phyloP scores from a whole-genome alignment of 2,113 vertebrate genomes.

The Sinocyclocheilus grahami region DNA sequence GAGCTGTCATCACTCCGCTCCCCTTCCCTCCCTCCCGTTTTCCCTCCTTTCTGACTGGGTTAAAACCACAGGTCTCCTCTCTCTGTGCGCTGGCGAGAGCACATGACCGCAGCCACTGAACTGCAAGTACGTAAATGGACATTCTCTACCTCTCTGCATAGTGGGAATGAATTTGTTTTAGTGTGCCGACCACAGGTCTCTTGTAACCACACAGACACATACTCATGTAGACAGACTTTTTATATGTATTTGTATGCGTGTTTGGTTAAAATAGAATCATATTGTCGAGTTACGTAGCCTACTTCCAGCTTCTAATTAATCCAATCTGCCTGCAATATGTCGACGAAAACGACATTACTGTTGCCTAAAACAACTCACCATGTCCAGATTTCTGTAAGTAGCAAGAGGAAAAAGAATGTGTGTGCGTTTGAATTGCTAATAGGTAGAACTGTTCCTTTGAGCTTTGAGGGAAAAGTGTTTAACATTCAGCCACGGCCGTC shows the following conservation, averaged over 20 bases:
- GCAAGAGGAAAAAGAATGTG: slow-evolving; percentile 41
- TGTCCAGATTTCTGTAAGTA: slow-evolving; percentile 28
- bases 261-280: not conserved
- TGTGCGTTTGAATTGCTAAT: slow-evolving; percentile 54
- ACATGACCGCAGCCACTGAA: slow-evolving; percentile 37
- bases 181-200: slow-evolving; percentile 21
- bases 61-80: slow-evolving; percentile 50
- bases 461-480: slow-evolving; percentile 56
- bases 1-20: slow-evolving; percentile 48
- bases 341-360: not conserved
- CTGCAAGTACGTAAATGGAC: slow-evolving; percentile 46
- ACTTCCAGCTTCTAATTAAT: slow-evolving; percentile 6
- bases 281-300: not conserved
- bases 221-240: not conserved
- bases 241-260: no score
- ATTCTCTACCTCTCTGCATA: slow-evolving; percentile 39
- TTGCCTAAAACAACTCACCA: not conserved
- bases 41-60: slow-evolving; percentile 34
- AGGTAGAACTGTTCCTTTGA: slow-evolving; percentile 50
- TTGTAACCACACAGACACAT: slow-evolving; percentile 23
- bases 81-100: slow-evolving; percentile 29
- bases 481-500: slow-evolving; percentile 45
- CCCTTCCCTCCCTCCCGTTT: not conserved
- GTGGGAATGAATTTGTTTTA: slow-evolving; percentile 15
- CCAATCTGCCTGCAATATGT: slow-evolving; percentile 5